Evolutionary conservation across 2,113 vertebrate species (phyloP), one percentile per base, ranked within the genome.

Genomic region (Theropithecus gelada): DNA sequence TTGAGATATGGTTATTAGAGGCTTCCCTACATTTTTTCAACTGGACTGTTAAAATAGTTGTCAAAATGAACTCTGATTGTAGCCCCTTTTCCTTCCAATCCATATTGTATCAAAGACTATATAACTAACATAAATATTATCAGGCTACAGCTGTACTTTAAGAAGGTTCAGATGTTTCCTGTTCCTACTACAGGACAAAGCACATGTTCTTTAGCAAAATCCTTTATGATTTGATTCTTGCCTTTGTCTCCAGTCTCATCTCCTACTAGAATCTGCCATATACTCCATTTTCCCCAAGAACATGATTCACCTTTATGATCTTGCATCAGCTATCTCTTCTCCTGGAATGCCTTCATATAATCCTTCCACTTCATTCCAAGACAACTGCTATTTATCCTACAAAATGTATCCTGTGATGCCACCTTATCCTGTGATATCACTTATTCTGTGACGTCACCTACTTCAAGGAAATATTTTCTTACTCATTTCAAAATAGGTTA

Each of bases 291-390:
- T 59, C 20, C 86, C 40, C 32, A 9, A 45, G 81, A 70, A 86
- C 30, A 11, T 17, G 8, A 22, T 7, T 75, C 48, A 52, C 2
- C 22, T 52, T 76, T 6, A 4, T 6, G 9, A 17, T 20, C 16
- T 14, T 27, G 55, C 18, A 5, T 25, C 23, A 3, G n/a, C 8
- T 25, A 4, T 9, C 9, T 12, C 20, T 6, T 57, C 81, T 25
- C 13, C 38, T 32, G 14, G 78, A 52, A 27, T 3, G 30, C 3
- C 55, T 50, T 81, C 8, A 17, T 12, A 1, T 1, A 18, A 2
- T 5, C 40, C 22, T 32, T 11, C 2, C 1, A 3, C 3, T 35
- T n/a, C 14, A 4, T 45, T 35, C 23, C 52, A 55, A n/a, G 25
- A 38, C 72, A 30, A 92, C 25, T 16, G 6, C 43, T 25, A 10